Conservation (phyloP, 2,113 vertebrate genomes). For the Silurus glanis region DNA sequence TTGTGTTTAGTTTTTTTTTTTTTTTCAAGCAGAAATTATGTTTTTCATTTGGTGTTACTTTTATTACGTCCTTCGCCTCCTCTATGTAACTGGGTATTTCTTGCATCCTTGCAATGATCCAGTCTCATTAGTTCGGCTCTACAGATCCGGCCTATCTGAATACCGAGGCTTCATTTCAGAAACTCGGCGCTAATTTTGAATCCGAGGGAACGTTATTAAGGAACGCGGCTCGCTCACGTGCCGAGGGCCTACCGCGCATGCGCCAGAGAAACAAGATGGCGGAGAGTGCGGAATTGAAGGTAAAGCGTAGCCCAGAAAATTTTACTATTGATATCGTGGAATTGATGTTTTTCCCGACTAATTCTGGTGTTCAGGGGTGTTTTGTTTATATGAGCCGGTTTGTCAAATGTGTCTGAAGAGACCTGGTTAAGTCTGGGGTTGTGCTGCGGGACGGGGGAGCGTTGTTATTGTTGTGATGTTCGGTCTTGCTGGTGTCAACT, state of each 20-base stretch:
- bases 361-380: neutral
- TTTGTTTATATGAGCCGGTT: conserved; percentile 2
- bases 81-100: neutral
- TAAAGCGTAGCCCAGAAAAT: conserved; percentile 83
- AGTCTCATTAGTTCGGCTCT: neutral
- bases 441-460: conserved; percentile 25
- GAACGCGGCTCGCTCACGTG: conserved; percentile 69
- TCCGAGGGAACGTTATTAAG: conserved; percentile 39
- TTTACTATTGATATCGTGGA: conserved; percentile 72
- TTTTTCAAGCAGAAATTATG: neutral
- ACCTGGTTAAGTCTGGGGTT: neutral
- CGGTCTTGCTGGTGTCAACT: conserved; percentile 43
- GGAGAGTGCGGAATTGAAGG: conserved; percentile 99
- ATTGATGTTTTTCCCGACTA: neutral
- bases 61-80: neutral
- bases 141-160: neutral
- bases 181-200: conserved; percentile 54
- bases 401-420: conserved; percentile 11
- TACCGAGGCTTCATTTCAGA: conserved; percentile 7
- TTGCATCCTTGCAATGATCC: neutral
- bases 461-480: conserved; percentile 66
- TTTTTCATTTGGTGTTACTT: neutral
- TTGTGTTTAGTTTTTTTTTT: neutral
- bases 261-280: conserved; percentile 95
- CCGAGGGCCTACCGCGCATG: conserved; percentile 82